Evolutionary conservation across 2,797 vertebrate species (phyloP), one percentile per base, ranked within the genome.

Genomic region (Clarias pachynema): DNA sequence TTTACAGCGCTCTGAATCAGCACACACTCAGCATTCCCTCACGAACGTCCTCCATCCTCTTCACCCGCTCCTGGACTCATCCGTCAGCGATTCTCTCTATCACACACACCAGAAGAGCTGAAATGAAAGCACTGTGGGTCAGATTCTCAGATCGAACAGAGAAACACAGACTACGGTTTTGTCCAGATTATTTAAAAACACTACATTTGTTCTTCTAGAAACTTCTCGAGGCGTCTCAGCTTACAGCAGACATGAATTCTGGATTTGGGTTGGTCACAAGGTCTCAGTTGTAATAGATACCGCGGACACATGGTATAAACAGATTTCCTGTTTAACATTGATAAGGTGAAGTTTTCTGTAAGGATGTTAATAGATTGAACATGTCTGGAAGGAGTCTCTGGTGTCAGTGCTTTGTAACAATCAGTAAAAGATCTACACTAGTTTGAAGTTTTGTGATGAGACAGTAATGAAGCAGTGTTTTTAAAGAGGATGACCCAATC

Each of bases 1-100:
- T 68, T 24, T 16, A 70, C 75, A 62, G 53, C 20, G 65, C 69
- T 49, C 68, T 81, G 84, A 81, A 63, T 85, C 84, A 85, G 78
- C 78, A 62, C 60, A 40, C 56, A 53, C 66, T 63, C 66, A 59
- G 56, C 59, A 49, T 73, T 85, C 66, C 60, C 84, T 62, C 29
- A 10, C 57, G 12, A 12, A 40, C 31, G 29, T 85, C 84, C 84
- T 74, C 59, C 78, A 75, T 70, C 40, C 70, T 53, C 49, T 40
- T 62, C 81, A 68, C 63, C 60, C 5, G 37, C 37, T 68, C 31
- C 79, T 40, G 56, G 63, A 6, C 24, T 49, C 22, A 73, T 26
- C 37, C 20, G 22, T 65, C 78, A 69, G 79, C 10, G 20, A 16
- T 37, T 57, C 12, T 81, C 79, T 7, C 44, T 29, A 2, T 65